Conservation (phyloP, 2,113 vertebrate species). For the Crotalus viridis region DNA sequence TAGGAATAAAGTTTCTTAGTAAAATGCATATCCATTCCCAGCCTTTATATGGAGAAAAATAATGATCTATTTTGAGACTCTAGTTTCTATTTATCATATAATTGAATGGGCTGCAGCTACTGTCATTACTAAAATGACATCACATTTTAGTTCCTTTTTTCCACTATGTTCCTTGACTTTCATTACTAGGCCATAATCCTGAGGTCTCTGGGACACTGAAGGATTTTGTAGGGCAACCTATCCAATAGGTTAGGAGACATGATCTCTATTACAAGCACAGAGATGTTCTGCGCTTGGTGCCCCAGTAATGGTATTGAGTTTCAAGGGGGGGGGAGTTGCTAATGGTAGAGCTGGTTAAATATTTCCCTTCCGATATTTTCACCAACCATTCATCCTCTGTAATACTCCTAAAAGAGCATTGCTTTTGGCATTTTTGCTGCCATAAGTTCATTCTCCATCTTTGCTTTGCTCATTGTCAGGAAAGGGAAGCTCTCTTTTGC, state of each 20-base stretch:
- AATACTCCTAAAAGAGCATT: background rate
- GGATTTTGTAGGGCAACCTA: background rate
- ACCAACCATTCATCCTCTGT: background rate
- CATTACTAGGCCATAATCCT: background rate
- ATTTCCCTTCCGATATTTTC: background rate
- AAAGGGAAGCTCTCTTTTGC: background rate
- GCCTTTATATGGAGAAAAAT: background rate
- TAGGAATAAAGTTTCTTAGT: background rate
- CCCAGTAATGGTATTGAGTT: background rate
- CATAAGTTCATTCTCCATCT: background rate
- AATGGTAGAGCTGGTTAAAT: background rate
- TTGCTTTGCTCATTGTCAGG: background rate
- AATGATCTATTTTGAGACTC: background rate
- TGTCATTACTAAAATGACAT: background rate
- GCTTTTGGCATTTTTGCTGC: background rate
- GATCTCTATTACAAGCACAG: background rate
- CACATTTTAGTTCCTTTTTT: background rate
- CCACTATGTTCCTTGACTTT: background rate
- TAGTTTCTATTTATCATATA: background rate
- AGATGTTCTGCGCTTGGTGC: background rate
- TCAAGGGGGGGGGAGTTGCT: background rate
- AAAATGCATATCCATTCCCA: background rate
- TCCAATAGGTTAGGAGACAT: background rate
- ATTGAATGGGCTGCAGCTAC: background rate
- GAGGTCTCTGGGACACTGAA: background rate